Conservation (phyloP, 2,797 vertebrate genomes). For the Trachurus trachurus region DNA sequence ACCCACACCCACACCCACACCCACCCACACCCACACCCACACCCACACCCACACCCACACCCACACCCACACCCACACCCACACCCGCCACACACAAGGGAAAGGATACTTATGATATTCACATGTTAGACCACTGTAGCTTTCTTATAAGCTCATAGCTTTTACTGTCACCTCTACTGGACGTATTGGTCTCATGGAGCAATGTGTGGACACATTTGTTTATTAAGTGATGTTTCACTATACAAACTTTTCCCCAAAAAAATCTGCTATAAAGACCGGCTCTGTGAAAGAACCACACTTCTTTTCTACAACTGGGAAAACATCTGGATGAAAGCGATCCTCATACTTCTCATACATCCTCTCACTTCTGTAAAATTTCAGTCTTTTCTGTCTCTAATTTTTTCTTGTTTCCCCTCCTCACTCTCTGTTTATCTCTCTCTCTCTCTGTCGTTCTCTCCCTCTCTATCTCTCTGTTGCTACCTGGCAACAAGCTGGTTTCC, state of each 20-base stretch:
- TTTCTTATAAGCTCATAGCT: background rate
- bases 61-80: slow-evolving; percentile 34
- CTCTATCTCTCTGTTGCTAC: slow-evolving; percentile 72
- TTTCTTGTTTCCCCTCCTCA: slow-evolving; percentile 32
- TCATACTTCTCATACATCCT: slow-evolving; percentile 49
- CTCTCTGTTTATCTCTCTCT: slow-evolving; percentile 35
- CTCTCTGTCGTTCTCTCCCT: slow-evolving; percentile 22
- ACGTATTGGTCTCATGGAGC: background rate
- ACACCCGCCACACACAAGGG: slow-evolving; percentile 2
- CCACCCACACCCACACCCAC: slow-evolving; percentile 33
- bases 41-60: slow-evolving; percentile 33
- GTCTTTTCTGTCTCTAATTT: slow-evolving; percentile 51
- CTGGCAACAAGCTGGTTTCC: slow-evolving; percentile 85
- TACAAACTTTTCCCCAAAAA: background rate
- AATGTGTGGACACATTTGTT: background rate
- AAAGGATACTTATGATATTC: slow-evolving; percentile 21
- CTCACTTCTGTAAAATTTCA: slow-evolving; percentile 54
- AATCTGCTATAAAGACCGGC: background rate
- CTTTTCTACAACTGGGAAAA: slow-evolving; percentile 5
- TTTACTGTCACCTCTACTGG: background rate
- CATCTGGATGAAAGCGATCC: slow-evolving; percentile 20
- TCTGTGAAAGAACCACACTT: background rate
- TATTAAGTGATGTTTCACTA: background rate
- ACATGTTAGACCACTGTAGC: background rate
- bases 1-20: slow-evolving; percentile 25